These are phyloP conservation scores for Pterostichus madidus DNA, from an alignment of 2,888 invertebrate species.

Conservation along the genomic window DNA sequence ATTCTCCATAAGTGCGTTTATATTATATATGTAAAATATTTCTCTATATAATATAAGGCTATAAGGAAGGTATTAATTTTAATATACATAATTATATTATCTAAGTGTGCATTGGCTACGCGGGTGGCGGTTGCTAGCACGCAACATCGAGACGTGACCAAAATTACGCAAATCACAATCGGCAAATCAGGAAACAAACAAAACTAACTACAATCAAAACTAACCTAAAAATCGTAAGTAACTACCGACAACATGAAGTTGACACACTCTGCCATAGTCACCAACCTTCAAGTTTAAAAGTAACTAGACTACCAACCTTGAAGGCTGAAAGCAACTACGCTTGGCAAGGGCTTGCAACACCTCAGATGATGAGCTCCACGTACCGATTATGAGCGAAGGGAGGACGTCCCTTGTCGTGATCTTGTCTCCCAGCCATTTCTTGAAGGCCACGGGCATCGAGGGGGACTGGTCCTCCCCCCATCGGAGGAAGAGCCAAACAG, in stretches of 20 bases:
- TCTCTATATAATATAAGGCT: slow-evolving; percentile 60
- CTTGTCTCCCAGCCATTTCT: slow-evolving; percentile 72
- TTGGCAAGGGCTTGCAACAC: slow-evolving; percentile 44
- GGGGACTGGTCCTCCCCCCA: slow-evolving; percentile 72
- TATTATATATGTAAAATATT: slow-evolving; percentile 68
- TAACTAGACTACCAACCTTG: neutral
- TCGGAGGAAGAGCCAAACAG: slow-evolving; percentile 74
- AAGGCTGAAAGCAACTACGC: slow-evolving; percentile 8
- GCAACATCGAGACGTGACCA: slow-evolving; percentile 59
- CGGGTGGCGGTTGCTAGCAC: slow-evolving; percentile 34
- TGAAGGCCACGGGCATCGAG: slow-evolving; percentile 74
- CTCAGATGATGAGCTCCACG: slow-evolving; percentile 75
- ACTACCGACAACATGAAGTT: slow-evolving; percentile 17
- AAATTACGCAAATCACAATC: slow-evolving; percentile 64
- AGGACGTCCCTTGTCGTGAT: slow-evolving; percentile 73
- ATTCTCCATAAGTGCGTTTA: slow-evolving; percentile 56
- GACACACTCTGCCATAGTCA: neutral
- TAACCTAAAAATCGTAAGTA: slow-evolving; percentile 34
- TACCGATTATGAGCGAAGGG: slow-evolving; percentile 74
- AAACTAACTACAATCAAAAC: slow-evolving; percentile 39
- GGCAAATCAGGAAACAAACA: slow-evolving; percentile 53
- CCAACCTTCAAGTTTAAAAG: slow-evolving; percentile 19
- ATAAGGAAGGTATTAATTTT: too few relatives aligned
- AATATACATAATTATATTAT: slow-evolving; percentile 57
- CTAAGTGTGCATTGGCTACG: slow-evolving; percentile 56